phyloP scores from a whole-genome alignment of 2,888 invertebrate species.

The Sinelater perroti region DNA sequence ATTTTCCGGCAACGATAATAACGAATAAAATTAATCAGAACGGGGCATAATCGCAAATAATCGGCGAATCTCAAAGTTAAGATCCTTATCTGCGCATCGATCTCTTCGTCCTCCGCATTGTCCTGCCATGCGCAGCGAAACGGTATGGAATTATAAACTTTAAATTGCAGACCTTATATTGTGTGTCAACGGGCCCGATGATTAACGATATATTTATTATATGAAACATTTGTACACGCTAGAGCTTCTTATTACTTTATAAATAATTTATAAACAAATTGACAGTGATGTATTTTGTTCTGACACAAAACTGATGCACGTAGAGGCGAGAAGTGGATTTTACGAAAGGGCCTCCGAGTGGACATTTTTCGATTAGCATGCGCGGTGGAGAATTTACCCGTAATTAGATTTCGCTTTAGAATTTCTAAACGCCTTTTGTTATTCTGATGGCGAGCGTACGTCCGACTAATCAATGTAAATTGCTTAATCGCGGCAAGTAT shows the following conservation, averaged over 20 bases:
- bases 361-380: slow-evolving; percentile 21
- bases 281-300: slow-evolving; percentile 30
- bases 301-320: slow-evolving; percentile 23
- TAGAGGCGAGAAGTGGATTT: slow-evolving; percentile 2
- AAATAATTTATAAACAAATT: slow-evolving; percentile 33
- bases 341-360: slow-evolving; percentile 16
- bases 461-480: slow-evolving; percentile 27
- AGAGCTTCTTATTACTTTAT: slow-evolving; percentile 28
- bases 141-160: slow-evolving; percentile 40
- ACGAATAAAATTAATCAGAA: slow-evolving; percentile 37
- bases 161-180: slow-evolving; percentile 37
- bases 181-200: slow-evolving; percentile 38
- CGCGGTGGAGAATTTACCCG: slow-evolving; percentile 14
- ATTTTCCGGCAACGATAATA: slow-evolving; percentile 29
- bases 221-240: slow-evolving; percentile 28
- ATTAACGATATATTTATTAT: slow-evolving; percentile 43
- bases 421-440: slow-evolving; percentile 20
- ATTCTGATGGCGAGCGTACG: slow-evolving; percentile 1
- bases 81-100: slow-evolving; percentile 34
- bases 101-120: slow-evolving; percentile 36
- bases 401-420: slow-evolving; percentile 20
- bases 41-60: slow-evolving; percentile 36
- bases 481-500: slow-evolving; percentile 24
- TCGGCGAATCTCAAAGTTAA: slow-evolving; percentile 38
- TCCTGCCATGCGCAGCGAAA: slow-evolving; percentile 35